Percentiles rank a stretch among this genome's conserved stretches.
Evolutionary conservation across 2,113 vertebrate genomes (phyloP).

Genomic region (Myiopsitta monachus): DNA sequence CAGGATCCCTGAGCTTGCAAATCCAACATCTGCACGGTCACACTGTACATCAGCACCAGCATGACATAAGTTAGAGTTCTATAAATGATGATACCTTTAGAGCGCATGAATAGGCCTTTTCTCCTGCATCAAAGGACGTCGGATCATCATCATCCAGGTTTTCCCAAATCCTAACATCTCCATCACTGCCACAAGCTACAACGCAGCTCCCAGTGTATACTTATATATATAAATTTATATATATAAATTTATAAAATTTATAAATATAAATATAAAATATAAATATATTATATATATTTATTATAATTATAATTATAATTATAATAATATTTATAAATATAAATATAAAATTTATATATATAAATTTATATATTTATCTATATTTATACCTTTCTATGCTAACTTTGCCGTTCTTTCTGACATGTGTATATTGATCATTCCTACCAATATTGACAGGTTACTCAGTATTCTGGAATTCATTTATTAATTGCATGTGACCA

Average conservation of each 20-base stretch:
- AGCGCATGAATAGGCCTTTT: constrained; percentile 89
- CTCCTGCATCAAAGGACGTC: constrained; percentile 91
- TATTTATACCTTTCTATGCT: neutral
- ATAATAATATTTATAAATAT: too few species aligned
- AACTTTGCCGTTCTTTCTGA: neutral
- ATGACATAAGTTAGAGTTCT: accelerated
- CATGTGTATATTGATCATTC: neutral
- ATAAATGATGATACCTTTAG: constrained; percentile 77
- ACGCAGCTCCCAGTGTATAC: constrained; percentile 82
- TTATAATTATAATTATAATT: too few species aligned
- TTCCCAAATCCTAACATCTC: constrained; percentile 95
- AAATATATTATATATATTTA: too few species aligned
- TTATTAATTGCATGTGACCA: neutral
- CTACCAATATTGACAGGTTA: neutral
- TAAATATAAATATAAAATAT: too few species aligned
- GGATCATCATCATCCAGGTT: constrained; percentile 94
- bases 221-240: too few species aligned
- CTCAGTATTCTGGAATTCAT: neutral
- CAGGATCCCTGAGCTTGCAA: neutral
- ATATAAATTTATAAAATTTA: too few species aligned
- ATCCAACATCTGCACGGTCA: neutral
- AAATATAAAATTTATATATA: too few species aligned
- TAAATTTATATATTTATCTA: too few species aligned
- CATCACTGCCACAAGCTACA: constrained; percentile 93
- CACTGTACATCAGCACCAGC: neutral